Evolutionary conservation across 2,113 vertebrate species (phyloP).

Genomic region (Dromaius novaehollandiae): DNA sequence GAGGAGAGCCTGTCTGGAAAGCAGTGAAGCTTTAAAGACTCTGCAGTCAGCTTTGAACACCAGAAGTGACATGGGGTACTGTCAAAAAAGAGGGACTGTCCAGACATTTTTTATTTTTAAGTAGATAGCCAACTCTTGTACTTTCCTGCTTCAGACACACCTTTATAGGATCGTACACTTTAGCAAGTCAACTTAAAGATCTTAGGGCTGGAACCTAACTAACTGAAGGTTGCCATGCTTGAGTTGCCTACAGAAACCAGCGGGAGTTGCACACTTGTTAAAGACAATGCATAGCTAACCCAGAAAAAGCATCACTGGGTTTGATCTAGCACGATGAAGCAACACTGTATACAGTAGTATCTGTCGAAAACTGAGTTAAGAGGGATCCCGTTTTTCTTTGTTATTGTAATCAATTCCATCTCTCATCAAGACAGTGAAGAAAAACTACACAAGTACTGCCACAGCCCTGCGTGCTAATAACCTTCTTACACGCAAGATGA

Average conservation of each 20-base stretch:
- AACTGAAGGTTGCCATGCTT: not conserved
- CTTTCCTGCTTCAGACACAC: not conserved
- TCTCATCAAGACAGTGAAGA: conserved; percentile 8
- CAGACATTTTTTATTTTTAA: not conserved
- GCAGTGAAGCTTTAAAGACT: conserved; percentile 32
- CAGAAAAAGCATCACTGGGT: not conserved
- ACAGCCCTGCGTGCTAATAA: conserved; percentile 4
- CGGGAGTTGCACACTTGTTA: not conserved
- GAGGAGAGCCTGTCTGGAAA: conserved; percentile 17
- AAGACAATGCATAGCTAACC: not conserved
- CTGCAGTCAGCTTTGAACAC: conserved; percentile 12
- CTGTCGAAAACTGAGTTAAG: not conserved
- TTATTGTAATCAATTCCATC: conserved; percentile 27
- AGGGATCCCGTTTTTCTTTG: not conserved
- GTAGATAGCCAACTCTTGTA: not conserved
- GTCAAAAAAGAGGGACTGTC: not conserved
- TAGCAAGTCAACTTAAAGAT: not conserved
- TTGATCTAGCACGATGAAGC: not conserved
- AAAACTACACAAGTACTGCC: not conserved
- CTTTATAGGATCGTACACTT: not conserved
- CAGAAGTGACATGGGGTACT: not conserved
- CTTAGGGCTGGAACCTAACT: not conserved
- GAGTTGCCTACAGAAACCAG: not conserved
- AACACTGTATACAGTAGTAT: not conserved
- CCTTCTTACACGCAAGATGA: conserved; percentile 18